A percentile compares a stretch with the other conserved stretches of the same genome.
phyloP scores from a whole-genome alignment of 2,113 vertebrate species.

The Bostrychus sinensis region DNA sequence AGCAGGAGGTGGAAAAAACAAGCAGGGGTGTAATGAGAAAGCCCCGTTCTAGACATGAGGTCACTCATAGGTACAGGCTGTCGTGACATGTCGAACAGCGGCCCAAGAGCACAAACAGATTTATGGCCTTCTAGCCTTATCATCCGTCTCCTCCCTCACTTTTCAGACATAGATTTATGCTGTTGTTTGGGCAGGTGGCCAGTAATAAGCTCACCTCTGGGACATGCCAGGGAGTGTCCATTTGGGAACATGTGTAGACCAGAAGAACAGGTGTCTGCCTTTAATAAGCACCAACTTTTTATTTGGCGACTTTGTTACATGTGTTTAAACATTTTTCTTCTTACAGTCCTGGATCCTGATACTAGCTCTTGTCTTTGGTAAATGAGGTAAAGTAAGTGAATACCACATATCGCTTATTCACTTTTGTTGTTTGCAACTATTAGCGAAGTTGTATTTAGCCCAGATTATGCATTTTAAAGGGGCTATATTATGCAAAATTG shows the following conservation, averaged over 20 bases:
- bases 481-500: no score
- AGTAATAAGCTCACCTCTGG: slow-evolving; percentile 46
- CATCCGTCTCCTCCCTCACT: slow-evolving; percentile 42
- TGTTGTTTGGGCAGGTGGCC: slow-evolving; percentile 28
- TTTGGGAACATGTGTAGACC: slow-evolving; percentile 22
- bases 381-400: no score
- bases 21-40: slow-evolving; percentile 54
- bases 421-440: no score
- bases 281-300: slow-evolving; percentile 8
- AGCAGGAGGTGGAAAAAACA: slow-evolving; percentile 45
- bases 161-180: slow-evolving; percentile 44
- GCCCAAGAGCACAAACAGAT: slow-evolving; percentile 27
- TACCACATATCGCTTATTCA: no score
- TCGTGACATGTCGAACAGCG: slow-evolving; percentile 49
- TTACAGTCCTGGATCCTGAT: neutral
- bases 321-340: no score
- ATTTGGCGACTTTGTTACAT: neutral
- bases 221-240: slow-evolving; percentile 31
- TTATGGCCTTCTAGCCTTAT: slow-evolving; percentile 49
- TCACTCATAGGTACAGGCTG: slow-evolving; percentile 62
- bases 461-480: no score
- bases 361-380: no score
- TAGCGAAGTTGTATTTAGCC: no score
- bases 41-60: slow-evolving; percentile 73
- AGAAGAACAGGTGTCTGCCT: slow-evolving; percentile 22